A percentile compares a stretch with the other conserved stretches of the same genome.
phyloP scores from a whole-genome alignment of 2,888 invertebrate species.

The Athrips mouffetella region DNA sequence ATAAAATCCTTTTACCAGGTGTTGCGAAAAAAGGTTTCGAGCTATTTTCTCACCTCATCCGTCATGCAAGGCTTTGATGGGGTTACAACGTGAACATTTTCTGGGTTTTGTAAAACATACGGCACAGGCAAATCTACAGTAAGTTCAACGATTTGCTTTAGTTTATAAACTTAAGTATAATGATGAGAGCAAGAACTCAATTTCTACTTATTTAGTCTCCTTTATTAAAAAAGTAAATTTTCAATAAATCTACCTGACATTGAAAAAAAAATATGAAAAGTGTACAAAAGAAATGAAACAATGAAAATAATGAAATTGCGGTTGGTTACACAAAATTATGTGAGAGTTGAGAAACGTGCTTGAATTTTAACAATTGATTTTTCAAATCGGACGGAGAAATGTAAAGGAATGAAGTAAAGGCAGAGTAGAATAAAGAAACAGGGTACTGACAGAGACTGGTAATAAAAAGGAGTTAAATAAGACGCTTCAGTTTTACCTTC shows the following conservation, averaged over 20 bases:
- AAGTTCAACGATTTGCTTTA: background rate
- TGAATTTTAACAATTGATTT: conserved; percentile 30
- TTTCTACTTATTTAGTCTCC: background rate
- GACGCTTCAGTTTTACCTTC: conserved; percentile 65
- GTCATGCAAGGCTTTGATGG: conserved; percentile 1
- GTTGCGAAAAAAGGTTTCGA: background rate
- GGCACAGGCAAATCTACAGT: background rate
- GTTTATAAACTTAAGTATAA: background rate
- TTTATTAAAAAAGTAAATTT: background rate
- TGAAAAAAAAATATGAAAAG: conserved; percentile 3
- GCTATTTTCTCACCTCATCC: background rate
- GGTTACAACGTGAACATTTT: background rate
- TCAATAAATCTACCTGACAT: background rate
- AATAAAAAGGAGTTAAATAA: conserved; percentile 45
- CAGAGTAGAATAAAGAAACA: conserved; percentile 32
- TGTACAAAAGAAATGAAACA: conserved; percentile 3
- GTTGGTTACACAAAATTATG: conserved; percentile 13
- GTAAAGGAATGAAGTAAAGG: conserved; percentile 30
- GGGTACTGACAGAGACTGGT: conserved; percentile 54
- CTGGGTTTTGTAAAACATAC: background rate
- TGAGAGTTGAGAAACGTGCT: conserved; percentile 47
- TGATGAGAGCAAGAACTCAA: background rate
- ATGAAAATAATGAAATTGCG: background rate
- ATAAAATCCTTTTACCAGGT: background rate
- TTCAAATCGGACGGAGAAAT: conserved; percentile 29